A percentile compares a stretch with the other conserved stretches of the same genome.
These are phyloP conservation scores for Chloroclystis v-ata DNA, from an alignment of 2,888 invertebrate genomes.

Conservation along the genomic window DNA sequence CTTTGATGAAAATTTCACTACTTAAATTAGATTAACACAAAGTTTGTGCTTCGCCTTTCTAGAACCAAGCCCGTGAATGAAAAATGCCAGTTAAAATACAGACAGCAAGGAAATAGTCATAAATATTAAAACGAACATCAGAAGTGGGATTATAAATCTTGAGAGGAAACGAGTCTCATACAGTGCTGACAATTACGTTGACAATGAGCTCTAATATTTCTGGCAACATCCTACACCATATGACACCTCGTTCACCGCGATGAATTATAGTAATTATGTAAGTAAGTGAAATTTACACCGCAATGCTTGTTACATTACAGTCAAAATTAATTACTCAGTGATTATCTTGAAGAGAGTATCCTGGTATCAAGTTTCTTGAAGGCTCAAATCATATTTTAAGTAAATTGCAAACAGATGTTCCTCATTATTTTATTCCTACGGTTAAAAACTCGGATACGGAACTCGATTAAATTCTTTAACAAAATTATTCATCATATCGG, in stretches of 20 bases:
- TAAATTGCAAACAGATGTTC: background rate
- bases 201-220: slow-evolving; percentile 19
- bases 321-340: slow-evolving; percentile 23
- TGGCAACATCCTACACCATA: slow-evolving; percentile 26
- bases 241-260: slow-evolving; percentile 62
- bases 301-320: slow-evolving; percentile 32
- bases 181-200: slow-evolving; percentile 7
- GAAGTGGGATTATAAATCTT: slow-evolving; percentile 11
- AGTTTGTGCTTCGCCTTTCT: no score
- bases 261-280: slow-evolving; percentile 56
- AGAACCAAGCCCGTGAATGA: no score
- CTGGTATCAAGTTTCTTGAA: slow-evolving; percentile 3
- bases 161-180: background rate
- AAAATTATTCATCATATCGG: no score
- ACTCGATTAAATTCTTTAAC: no score
- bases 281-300: slow-evolving; percentile 60
- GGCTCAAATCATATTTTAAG: slow-evolving; percentile 1
- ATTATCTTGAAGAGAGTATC: slow-evolving; percentile 10
- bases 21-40: no score
- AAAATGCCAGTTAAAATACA: background rate
- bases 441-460: background rate
- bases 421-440: no score
- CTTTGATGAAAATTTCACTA: no score
- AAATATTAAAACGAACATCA: slow-evolving; percentile 4
- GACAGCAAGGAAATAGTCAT: slow-evolving; percentile 13